Conservation (phyloP, 2,797 vertebrate species). For the Scleropages formosus region DNA sequence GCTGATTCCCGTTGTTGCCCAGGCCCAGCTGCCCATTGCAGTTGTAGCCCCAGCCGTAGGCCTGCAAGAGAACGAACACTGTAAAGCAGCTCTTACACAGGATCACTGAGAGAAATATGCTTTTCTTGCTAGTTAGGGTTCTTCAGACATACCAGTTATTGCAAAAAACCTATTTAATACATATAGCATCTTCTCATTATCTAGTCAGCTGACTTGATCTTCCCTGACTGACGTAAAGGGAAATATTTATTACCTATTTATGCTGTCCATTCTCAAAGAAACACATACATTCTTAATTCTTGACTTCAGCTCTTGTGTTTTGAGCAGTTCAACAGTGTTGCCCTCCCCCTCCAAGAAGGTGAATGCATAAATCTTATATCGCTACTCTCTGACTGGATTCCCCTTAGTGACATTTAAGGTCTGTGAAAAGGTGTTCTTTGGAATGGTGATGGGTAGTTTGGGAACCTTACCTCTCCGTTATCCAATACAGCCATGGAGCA, state of each 20-base stretch:
- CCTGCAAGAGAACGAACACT: slow-evolving; percentile 56
- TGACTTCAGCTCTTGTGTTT: too few species aligned
- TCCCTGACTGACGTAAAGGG: too few species aligned
- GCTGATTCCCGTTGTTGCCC: slow-evolving; percentile 92
- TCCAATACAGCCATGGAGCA: slow-evolving; percentile 96
- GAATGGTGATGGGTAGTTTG: slow-evolving; percentile 20
- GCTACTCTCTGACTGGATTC: too few species aligned
- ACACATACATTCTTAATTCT: too few species aligned
- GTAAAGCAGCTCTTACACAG: not conserved
- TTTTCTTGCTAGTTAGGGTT: not conserved
- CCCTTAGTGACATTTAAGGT: not conserved
- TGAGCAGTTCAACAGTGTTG: too few species aligned
- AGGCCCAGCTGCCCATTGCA: slow-evolving; percentile 95
- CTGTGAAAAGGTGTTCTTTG: not conserved
- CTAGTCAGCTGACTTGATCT: too few species aligned
- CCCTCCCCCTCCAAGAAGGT: too few species aligned
- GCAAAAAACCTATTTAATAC: too few species aligned
- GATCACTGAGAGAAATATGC: not conserved
- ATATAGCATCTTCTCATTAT: not conserved
- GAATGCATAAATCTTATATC: too few species aligned
- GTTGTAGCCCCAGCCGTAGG: slow-evolving; percentile 98
- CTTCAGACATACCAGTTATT: not conserved
- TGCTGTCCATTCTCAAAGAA: too few species aligned
- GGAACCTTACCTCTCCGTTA: slow-evolving; percentile 84
- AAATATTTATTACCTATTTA: too few species aligned